Evolutionary conservation across 1,140 invertebrate genomes (phyloP).

Genomic region (Trichonephila clavipes): DNA sequence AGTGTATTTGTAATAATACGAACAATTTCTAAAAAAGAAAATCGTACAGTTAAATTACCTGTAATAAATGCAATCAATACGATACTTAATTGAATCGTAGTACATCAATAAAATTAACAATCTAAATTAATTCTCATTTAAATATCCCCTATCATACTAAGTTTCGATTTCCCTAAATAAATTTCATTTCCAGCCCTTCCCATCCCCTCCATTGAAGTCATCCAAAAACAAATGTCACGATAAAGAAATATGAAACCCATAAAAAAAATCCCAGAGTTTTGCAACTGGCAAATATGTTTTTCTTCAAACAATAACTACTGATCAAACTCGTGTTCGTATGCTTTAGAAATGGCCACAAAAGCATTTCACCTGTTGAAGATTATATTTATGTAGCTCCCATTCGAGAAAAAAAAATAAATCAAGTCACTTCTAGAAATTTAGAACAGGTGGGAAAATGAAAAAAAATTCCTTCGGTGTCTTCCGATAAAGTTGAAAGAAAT

Average conservation of each 20-base stretch:
- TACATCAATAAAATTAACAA: too few species aligned
- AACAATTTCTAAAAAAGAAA: too few species aligned
- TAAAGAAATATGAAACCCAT: not conserved
- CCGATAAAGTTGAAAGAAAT: not conserved
- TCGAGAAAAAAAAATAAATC: not conserved
- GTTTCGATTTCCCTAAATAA: too few species aligned
- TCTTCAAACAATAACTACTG: not conserved
- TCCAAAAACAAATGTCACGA: too few species aligned
- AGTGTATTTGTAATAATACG: too few species aligned
- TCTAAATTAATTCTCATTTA: too few species aligned
- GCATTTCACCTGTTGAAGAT: not conserved
- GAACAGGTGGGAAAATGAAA: not conserved
- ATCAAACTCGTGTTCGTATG: not conserved
- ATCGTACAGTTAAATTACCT: too few species aligned
- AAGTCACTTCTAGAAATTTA: not conserved
- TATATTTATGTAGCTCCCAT: not conserved
- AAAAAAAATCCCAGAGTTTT: not conserved
- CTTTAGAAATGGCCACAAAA: not conserved
- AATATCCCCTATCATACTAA: too few species aligned
- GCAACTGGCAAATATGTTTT: not conserved
- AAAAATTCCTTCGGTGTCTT: not conserved
- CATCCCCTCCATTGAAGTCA: too few species aligned
- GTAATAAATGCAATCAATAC: too few species aligned
- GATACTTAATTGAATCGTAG: fast-evolving
- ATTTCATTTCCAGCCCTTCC: too few species aligned